Conservation (phyloP, 2,113 vertebrate species). For the Thomomys bottae region DNA sequence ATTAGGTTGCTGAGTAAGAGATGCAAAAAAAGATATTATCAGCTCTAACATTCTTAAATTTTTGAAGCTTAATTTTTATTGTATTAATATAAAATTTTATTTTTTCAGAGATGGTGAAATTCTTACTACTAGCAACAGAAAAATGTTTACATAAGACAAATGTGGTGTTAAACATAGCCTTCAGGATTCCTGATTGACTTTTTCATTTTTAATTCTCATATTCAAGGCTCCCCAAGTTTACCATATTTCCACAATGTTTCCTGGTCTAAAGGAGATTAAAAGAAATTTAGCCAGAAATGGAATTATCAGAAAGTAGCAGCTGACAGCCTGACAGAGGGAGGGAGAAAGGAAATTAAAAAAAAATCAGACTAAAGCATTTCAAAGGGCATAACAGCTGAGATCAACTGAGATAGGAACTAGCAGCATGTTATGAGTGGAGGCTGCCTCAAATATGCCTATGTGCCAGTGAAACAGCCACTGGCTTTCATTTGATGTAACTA, state of each 20-base stretch:
- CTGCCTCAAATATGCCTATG: background rate
- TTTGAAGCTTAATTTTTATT: slow-evolving; percentile 12
- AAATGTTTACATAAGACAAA: too few relatives aligned
- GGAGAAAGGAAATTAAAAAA: background rate
- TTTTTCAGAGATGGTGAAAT: background rate
- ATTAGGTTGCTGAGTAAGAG: background rate
- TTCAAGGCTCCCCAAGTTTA: background rate
- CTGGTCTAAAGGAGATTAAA: background rate
- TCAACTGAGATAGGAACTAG: background rate
- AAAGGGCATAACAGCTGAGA: background rate
- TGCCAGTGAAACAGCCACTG: background rate
- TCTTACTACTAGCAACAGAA: too few relatives aligned
- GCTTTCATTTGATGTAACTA: slow-evolving; percentile 4
- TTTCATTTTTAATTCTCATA: slow-evolving; percentile 1
- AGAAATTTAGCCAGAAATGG: background rate
- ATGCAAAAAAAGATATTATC: background rate
- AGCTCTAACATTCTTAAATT: background rate
- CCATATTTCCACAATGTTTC: background rate
- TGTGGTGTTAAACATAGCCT: background rate
- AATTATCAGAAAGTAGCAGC: background rate
- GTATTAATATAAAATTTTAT: background rate
- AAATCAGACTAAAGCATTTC: slow-evolving; percentile 2
- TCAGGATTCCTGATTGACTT: background rate
- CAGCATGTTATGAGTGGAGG: background rate
- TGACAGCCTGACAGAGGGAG: background rate